Conservation (phyloP, 2,888 invertebrate genomes). For the Drosophila paracracens region DNA sequence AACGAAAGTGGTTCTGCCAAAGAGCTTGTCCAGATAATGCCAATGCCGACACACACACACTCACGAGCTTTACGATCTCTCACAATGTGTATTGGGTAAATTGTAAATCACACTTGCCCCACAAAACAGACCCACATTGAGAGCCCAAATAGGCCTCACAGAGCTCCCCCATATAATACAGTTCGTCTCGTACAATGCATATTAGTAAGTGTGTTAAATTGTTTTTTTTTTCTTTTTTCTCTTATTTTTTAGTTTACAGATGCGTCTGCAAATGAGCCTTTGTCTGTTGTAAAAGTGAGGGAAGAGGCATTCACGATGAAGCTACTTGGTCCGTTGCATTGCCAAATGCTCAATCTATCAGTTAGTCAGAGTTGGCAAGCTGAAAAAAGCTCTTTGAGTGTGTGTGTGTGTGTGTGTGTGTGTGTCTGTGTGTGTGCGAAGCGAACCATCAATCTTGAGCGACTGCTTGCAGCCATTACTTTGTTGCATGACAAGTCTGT, state of each 20-base stretch:
- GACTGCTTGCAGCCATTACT: constrained; percentile 21
- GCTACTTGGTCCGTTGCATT: constrained; percentile 43
- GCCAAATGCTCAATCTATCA: constrained; percentile 49
- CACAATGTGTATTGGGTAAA: constrained; percentile 57
- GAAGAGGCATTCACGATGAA: constrained; percentile 53
- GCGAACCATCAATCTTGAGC: constrained; percentile 44
- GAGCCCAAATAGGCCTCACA: constrained; percentile 18
- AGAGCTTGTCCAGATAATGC: constrained; percentile 63
- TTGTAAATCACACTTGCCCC: constrained; percentile 72
- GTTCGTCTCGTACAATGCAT: constrained; percentile 52
- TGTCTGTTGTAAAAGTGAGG: constrained; percentile 46
- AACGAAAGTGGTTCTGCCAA: constrained; percentile 79
- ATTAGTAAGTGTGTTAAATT: constrained; percentile 71
- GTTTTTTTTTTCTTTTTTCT: constrained; percentile 55
- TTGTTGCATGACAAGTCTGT: constrained; percentile 25
- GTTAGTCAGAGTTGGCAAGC: constrained; percentile 9
- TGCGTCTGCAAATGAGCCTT: constrained; percentile 75
- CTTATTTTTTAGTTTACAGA: constrained; percentile 46
- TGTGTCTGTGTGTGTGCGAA: constrained; percentile 20
- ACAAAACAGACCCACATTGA: constrained; percentile 59
- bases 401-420: constrained; percentile 22
- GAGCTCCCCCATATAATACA: constrained; percentile 20
- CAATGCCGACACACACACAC: constrained; percentile 44
- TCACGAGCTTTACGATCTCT: constrained; percentile 66
- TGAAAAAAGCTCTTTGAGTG: constrained; percentile 16